Evolutionary conservation across 2,797 vertebrate genomes (phyloP), one percentile per base, ranked within the genome.

Genomic region (Enteromius paludinosus): DNA sequence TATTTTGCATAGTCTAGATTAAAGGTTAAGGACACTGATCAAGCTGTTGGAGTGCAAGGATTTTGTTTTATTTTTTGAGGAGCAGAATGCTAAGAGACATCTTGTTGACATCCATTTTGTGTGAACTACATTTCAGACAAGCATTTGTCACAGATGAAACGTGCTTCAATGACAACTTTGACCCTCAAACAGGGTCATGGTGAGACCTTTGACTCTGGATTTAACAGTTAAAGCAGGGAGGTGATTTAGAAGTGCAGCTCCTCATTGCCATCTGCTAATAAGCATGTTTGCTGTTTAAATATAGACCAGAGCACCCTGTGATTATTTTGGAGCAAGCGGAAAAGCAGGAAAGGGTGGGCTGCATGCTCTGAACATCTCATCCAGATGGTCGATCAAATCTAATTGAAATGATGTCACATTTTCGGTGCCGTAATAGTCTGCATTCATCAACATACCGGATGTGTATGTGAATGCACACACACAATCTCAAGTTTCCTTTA

Each of bases 271-370:
- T 92, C 90, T 89, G 89, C 86, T 93, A 93, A 94, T 93, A 92
- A 92, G 90, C 90, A 93, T 91, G 92, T 93, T 82, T 91, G 83
- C 73, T 59, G 74, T 90, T 90, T 92, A 94, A 94, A 93, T 89
- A 91, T 91, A 94, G 93, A 90, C 87, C 64, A 4, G 81, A 79
- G 52, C 68, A 86, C 59, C 78, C 80, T 43, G 15, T 83, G 20
- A 81, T 86, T 84, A 84, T 73, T 82, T 86, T 52, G 64, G 84
- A 84, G 86, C 84, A 89, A 87, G 78, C 87, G 85, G 85, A 87
- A 88, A 87, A 87, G 86, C 89, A 88, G 86, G 88, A 90, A 88
- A 68, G 87, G 82, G 54, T 83, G 79, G 83, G 80, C 65, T 73
- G 49, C 4, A 7, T n/a, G 52, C 84, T 86, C 85, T 88, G 85